These are phyloP conservation scores for Artibeus jamaicensis DNA, from an alignment of 2,797 vertebrate species.

Conservation along the genomic window DNA sequence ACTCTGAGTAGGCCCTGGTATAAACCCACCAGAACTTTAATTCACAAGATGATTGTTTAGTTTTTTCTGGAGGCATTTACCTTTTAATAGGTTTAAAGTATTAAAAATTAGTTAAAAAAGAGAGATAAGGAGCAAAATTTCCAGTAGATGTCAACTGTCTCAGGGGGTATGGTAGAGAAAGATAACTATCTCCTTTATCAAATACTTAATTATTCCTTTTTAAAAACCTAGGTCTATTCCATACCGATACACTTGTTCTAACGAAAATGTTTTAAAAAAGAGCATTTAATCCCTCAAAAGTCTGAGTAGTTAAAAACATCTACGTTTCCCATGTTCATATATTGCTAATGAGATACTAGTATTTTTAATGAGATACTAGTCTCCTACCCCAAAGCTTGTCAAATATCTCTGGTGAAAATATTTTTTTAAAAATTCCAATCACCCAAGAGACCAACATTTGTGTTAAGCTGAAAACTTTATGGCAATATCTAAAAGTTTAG, in stretches of 20 bases:
- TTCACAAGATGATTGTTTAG: not conserved
- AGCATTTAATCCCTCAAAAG: not conserved
- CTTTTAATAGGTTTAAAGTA: slow-evolving; percentile 6
- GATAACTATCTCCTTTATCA: slow-evolving; percentile 5
- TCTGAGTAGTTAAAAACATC: not conserved
- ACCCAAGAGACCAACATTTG: not conserved
- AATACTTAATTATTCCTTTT: slow-evolving; percentile 38
- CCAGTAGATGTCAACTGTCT: not conserved
- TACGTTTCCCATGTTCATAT: not conserved
- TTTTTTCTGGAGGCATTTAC: slow-evolving; percentile 1
- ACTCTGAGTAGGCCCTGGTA: not conserved
- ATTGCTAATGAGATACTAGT: not conserved
- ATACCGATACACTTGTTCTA: not conserved
- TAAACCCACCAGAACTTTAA: not conserved
- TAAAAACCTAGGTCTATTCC: not conserved
- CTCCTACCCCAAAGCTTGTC: not conserved
- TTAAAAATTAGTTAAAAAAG: not conserved
- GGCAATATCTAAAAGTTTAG: not conserved
- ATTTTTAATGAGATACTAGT: not conserved
- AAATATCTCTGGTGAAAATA: slow-evolving; percentile 36
- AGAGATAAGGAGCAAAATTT: not conserved
- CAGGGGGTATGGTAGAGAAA: not conserved
- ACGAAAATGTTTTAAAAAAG: not conserved
- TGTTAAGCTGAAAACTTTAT: not conserved
- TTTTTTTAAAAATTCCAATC: not conserved